Base-by-base conservation (phyloP, 2,113 vertebrate species). In the Eulemur macaco region DNA sequence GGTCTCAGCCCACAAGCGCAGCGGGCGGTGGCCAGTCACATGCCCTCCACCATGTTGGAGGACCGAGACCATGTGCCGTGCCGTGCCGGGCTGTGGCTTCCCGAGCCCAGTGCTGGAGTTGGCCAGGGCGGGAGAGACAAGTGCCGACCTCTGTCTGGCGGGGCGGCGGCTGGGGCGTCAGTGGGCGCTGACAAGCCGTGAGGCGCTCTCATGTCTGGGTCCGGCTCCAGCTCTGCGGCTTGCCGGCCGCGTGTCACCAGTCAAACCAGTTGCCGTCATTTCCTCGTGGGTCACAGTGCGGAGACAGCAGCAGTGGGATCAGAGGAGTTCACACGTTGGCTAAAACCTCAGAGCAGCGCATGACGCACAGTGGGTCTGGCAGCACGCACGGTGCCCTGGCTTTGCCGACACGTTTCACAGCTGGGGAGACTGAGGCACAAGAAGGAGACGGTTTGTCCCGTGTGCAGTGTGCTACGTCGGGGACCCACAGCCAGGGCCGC, bases 111-210 rank as follows among this genome's bases (percentile, higher is more conserved):
- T 4, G 1, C 18, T 11, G 54, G n/a, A 20, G 2, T 9, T 9
- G 14, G 63, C 78, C n/a, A 0, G 3, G 25, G 23, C 6, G 63
- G 60, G 12, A 54, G 63, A 17, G 34, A 5, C 1, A 17, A 9
- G 54, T 0, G 12, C 3, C 0, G 11, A 17, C 27, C 1, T 8
- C 42, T 64, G 80, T 0, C 3, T 37, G 0, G 42, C 11, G 6
- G 80, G 1, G 60, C 60, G 12, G 23, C 60, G 12, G 60, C 11
- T 25, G 11, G 60, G 25, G 6, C 6, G 4, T 6, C 73, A 17
- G 17, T 21, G 47, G 50, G 74, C 7, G 8, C 31, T 11, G 74
- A 31, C 1, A 0, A 2, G 29, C 39, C 4, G 17, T 23, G 1
- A 15, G 20, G 58, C 34, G 58, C 39, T 63, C 10, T 12, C 11